Base-by-base conservation (phyloP, 2,888 invertebrate genomes). In the Marronus borbonicus region DNA sequence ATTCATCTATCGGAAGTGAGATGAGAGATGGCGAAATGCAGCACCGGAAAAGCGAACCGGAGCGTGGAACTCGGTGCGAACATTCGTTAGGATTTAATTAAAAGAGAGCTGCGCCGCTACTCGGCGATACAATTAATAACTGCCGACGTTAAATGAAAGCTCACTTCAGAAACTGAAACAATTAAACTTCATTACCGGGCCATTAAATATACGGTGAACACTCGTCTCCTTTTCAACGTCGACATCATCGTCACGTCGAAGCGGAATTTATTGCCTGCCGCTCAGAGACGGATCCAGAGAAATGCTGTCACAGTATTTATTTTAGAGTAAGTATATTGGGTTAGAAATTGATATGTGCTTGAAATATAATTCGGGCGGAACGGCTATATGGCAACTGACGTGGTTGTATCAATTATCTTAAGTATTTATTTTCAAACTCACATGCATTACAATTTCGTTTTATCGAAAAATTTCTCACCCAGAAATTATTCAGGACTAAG, bases 61-160 rank as follows among this genome's bases (percentile, higher is more conserved):
- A 79, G 78, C 79, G 80, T 66, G 70, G 78, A 76, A 68, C 68
- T 49, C 28, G 14, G 68, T 62, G 68, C 68, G 68, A 68, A 68
- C 81, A 82, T 81, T 82, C 80, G 82, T 82, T 81, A 81, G 79
- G 68, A 80, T 82, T 82, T 81, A 82, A 82, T 82, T 81, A 82
- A 77, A 80, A 81, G 72, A 49, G 50, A 50, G 24, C 68, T 50
- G 20, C 50, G 49, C 28, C 50, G 68, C 78, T 28, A 14, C 28
- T 31, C 31, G 28, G 75, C 69, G 70, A 77, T 77, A 82, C 82
- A 82, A 82, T 83, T 83, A 82, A 82, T 83, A 83, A 81, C 81
- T 78, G 68, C 79, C 80, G 78, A 80, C 74, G 81, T 82, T 81
- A 82, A 82, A 81, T 81, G 77, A 82, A 77, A 81, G 78, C 81